Conservation (phyloP, 2,113 vertebrate species). For the Condylura cristata region DNA sequence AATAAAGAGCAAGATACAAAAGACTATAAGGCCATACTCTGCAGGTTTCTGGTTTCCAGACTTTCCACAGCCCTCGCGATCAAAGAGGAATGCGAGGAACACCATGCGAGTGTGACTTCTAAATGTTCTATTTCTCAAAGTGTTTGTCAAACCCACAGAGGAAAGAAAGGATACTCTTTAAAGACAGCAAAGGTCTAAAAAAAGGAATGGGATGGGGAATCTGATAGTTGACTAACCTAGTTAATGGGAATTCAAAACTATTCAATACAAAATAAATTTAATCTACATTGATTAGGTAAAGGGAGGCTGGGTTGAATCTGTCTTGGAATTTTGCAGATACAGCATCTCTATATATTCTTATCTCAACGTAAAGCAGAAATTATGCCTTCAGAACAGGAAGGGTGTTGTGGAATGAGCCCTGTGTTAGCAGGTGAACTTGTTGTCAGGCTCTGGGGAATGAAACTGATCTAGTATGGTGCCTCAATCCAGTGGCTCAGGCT, state of each 20-base stretch:
- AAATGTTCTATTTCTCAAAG: constrained; percentile 11
- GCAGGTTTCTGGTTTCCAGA: neutral
- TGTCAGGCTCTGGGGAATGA: neutral
- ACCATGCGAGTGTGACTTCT: neutral
- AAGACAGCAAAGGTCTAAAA: neutral
- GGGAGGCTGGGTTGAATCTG: neutral
- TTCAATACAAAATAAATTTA: constrained; percentile 45
- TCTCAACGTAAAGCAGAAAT: neutral
- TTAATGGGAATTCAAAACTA: constrained; percentile 6
- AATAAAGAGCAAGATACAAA: neutral
- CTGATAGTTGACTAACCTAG: neutral
- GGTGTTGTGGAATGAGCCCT: neutral
- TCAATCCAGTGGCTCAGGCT: neutral
- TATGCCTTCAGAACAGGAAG: neutral
- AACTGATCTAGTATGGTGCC: neutral
- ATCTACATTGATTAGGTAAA: neutral
- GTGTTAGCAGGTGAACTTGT: neutral
- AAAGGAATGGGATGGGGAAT: neutral
- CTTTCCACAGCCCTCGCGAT: neutral
- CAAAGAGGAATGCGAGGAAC: neutral
- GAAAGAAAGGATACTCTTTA: neutral
- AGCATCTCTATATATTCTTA: neutral
- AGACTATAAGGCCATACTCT: neutral
- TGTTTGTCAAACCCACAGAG: neutral
- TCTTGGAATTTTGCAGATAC: neutral